phyloP scores from a whole-genome alignment of 2,797 vertebrate species.

The Saxicola maurus region DNA sequence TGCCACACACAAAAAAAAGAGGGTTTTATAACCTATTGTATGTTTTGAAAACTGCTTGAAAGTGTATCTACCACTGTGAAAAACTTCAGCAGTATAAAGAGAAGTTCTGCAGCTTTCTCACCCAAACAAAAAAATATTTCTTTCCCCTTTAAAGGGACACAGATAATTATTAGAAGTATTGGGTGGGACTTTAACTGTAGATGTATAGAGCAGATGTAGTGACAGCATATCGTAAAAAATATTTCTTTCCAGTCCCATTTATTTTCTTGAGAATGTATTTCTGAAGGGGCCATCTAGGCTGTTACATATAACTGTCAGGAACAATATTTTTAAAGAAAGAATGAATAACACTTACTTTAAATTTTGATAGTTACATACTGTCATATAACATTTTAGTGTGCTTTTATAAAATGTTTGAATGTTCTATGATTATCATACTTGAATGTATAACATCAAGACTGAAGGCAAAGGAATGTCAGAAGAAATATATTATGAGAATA shows the following conservation, averaged over 20 bases:
- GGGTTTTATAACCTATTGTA: neutral
- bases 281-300: neutral
- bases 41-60: neutral
- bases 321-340: neutral
- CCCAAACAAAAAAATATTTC: neutral
- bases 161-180: neutral
- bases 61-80: neutral
- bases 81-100: neutral
- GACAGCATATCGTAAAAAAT: neutral
- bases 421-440: neutral
- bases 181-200: neutral
- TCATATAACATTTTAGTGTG: neutral
- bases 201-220: rapidly evolving
- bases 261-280: neutral
- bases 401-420: neutral
- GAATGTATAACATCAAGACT: neutral
- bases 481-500: neutral
- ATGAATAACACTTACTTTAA: neutral
- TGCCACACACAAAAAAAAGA: neutral
- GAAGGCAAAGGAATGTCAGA: neutral
- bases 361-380: neutral
- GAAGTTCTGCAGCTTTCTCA: neutral
- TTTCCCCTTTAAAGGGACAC: neutral
- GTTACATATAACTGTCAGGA: neutral
- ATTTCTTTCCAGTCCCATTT: neutral